Percentiles rank a stretch among this genome's conserved stretches.
These are phyloP conservation scores for Gymnothorax reevesii DNA, from an alignment of 2,797 vertebrate genomes.

Conservation along the genomic window DNA sequence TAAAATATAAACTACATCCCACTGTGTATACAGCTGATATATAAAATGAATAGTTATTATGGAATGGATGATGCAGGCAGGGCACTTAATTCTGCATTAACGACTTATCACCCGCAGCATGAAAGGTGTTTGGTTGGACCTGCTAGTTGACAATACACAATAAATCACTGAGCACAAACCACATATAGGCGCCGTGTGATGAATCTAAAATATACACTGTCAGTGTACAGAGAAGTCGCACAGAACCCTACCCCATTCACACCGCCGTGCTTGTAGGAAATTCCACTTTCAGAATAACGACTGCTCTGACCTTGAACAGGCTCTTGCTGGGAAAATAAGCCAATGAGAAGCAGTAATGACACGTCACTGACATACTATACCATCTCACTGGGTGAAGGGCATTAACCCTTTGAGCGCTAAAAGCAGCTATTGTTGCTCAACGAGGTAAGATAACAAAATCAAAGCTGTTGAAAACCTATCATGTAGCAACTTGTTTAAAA, in stretches of 20 bases:
- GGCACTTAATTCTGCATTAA: background rate
- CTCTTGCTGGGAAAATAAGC: constrained; percentile 68
- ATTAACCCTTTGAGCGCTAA: too few species aligned
- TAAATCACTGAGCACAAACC: background rate
- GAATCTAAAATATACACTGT: background rate
- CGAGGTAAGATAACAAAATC: too few species aligned
- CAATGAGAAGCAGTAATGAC: background rate
- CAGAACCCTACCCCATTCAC: constrained; percentile 75
- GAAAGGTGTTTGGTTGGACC: background rate
- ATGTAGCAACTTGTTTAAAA: too few species aligned
- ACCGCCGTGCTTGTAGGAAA: constrained; percentile 80
- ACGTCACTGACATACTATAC: background rate
- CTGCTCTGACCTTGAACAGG: constrained; percentile 84
- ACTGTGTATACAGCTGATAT: too few species aligned
- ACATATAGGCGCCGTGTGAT: background rate
- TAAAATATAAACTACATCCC: background rate
- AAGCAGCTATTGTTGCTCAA: too few species aligned
- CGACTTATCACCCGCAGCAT: background rate
- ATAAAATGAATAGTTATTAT: too few species aligned
- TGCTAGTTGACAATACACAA: background rate
- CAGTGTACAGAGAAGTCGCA: background rate
- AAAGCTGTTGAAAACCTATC: too few species aligned
- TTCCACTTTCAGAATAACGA: constrained; percentile 81
- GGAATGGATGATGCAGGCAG: too few species aligned
- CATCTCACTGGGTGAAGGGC: background rate